Conservation (phyloP, 2,888 invertebrate genomes). For the Acanthosoma haemorrhoidale region DNA sequence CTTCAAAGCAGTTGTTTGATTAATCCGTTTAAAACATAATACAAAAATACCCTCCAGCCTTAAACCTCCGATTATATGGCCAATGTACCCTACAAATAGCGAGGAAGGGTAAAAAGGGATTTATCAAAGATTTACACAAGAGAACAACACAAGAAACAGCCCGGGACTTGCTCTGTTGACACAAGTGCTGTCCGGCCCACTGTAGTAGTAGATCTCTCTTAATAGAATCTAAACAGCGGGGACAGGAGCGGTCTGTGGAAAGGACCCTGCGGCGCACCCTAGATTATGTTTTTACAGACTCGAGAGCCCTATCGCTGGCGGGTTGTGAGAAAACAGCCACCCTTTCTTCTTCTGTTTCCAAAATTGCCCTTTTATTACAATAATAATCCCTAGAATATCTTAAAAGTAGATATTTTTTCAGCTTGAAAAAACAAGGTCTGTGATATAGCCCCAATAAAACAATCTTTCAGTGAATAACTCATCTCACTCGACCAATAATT, state of each 20-base stretch:
- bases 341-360: background rate
- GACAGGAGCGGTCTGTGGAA: background rate
- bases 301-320: background rate
- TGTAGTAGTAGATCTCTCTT: background rate
- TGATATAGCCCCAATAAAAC: no score
- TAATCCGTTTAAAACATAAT: no score
- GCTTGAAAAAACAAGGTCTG: no score
- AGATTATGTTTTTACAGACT: constrained; percentile 4
- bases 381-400: no score
- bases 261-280: background rate
- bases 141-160: background rate
- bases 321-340: background rate
- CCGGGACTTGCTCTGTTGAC: background rate
- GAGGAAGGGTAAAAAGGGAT: background rate
- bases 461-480: no score
- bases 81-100: no score
- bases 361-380: background rate
- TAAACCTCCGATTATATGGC: no score
- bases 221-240: constrained; percentile 5
- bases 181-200: constrained; percentile 4
- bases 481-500: no score
- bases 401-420: no score
- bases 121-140: background rate
- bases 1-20: no score
- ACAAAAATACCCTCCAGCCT: no score